These are phyloP conservation scores for Eidolon dupreanum DNA, from an alignment of 2,797 vertebrate genomes.

Conservation along the genomic window DNA sequence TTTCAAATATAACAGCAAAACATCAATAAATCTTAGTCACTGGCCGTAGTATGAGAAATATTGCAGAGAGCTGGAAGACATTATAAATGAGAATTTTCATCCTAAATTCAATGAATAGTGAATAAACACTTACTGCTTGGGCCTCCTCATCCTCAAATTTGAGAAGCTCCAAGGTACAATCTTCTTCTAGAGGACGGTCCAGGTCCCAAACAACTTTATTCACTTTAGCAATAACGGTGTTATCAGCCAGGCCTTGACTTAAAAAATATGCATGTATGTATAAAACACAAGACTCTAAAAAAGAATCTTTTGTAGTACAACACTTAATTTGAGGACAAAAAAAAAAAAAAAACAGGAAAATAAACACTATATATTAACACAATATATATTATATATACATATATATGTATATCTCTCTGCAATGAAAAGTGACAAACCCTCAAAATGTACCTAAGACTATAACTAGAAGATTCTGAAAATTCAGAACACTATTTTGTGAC, in stretches of 20 bases:
- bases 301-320: neutral
- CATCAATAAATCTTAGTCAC: neutral
- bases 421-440: neutral
- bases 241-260: slow-evolving; percentile 98
- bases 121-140: slow-evolving; percentile 92
- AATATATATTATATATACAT: neutral
- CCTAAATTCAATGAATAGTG: neutral
- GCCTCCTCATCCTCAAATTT: slow-evolving; percentile 99
- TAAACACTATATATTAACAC: neutral
- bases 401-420: neutral
- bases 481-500: neutral
- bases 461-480: slow-evolving; percentile 9
- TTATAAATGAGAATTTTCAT: neutral
- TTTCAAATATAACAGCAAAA: neutral
- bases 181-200: slow-evolving; percentile 94
- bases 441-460: neutral
- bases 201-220: slow-evolving; percentile 96
- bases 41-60: neutral
- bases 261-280: neutral
- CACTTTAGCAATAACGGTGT: slow-evolving; percentile 95
- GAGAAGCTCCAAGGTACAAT: slow-evolving; percentile 94
- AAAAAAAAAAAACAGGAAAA: neutral
- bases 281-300: neutral
- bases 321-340: neutral
- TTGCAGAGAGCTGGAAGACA: neutral